Percentiles rank a stretch among this genome's conserved stretches.
phyloP scores from a whole-genome alignment of 2,888 invertebrate genomes.

The Callyntrura sp. region DNA sequence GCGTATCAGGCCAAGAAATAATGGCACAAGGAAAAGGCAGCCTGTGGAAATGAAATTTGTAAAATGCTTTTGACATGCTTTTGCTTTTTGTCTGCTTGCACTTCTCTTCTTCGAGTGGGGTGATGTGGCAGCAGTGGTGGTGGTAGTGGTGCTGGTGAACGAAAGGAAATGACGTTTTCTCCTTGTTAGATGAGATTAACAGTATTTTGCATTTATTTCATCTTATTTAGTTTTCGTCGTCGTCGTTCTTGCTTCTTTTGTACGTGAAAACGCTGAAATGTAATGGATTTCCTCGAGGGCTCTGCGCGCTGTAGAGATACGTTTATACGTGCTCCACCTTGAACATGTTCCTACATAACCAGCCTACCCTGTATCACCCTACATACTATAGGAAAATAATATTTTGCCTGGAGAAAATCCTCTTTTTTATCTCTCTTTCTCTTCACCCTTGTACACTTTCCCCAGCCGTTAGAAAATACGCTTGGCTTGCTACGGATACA shows the following conservation, averaged over 20 bases:
- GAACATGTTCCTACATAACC: no score
- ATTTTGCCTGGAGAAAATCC: slow-evolving; percentile 25
- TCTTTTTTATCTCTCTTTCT: background rate
- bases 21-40: background rate
- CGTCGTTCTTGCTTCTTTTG: background rate
- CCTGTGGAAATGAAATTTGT: slow-evolving; percentile 56
- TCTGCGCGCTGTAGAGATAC: background rate
- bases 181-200: slow-evolving; percentile 55
- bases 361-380: no score
- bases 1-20: no score
- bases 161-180: slow-evolving; percentile 50
- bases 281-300: slow-evolving; percentile 42
- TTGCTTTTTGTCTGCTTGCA: slow-evolving; percentile 8
- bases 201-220: slow-evolving; percentile 60
- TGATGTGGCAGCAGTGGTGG: background rate
- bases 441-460: background rate
- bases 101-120: background rate
- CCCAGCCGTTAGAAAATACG: slow-evolving; percentile 45
- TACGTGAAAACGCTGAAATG: slow-evolving; percentile 13
- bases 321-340: no score
- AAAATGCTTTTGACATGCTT: slow-evolving; percentile 38
- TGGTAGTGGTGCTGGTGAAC: background rate
- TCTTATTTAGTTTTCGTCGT: slow-evolving; percentile 42
- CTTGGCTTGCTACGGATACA: slow-evolving; percentile 31
- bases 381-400: background rate